phyloP scores from a whole-genome alignment of 2,888 invertebrate genomes.

The Mimas tiliae region DNA sequence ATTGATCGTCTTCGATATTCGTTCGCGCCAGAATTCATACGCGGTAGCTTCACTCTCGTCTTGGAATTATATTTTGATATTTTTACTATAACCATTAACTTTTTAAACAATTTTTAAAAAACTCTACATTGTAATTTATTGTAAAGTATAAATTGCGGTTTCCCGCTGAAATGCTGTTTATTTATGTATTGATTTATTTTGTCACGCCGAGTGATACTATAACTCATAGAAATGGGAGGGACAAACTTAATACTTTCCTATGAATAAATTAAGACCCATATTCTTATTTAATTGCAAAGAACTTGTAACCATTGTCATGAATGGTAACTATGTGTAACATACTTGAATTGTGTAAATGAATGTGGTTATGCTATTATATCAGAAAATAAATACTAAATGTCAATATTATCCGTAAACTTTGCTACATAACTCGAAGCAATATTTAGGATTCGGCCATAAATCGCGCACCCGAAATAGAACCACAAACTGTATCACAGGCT shows the following conservation, averaged over 20 bases:
- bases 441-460: slow-evolving; percentile 8
- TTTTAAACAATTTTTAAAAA: too few relatives aligned
- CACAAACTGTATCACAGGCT: slow-evolving; percentile 16
- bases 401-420: not conserved
- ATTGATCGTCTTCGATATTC: slow-evolving; percentile 58
- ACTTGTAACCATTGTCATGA: too few relatives aligned
- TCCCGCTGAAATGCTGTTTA: too few relatives aligned
- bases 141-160: too few relatives aligned
- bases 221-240: too few relatives aligned
- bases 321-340: not conserved
- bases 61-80: not conserved
- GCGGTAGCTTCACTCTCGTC: slow-evolving; percentile 54
- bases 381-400: not conserved
- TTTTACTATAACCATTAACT: not conserved
- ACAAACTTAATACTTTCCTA: too few relatives aligned
- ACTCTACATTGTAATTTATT: too few relatives aligned
- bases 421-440: not conserved
- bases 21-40: slow-evolving; percentile 65
- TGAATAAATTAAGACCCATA: too few relatives aligned
- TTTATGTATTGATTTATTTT: too few relatives aligned
- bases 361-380: not conserved
- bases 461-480: slow-evolving; percentile 34
- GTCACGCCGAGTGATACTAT: too few relatives aligned
- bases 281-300: too few relatives aligned
- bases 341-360: not conserved